Conservation (phyloP, 2,113 vertebrate species). For the Formicarius rufipectus region DNA sequence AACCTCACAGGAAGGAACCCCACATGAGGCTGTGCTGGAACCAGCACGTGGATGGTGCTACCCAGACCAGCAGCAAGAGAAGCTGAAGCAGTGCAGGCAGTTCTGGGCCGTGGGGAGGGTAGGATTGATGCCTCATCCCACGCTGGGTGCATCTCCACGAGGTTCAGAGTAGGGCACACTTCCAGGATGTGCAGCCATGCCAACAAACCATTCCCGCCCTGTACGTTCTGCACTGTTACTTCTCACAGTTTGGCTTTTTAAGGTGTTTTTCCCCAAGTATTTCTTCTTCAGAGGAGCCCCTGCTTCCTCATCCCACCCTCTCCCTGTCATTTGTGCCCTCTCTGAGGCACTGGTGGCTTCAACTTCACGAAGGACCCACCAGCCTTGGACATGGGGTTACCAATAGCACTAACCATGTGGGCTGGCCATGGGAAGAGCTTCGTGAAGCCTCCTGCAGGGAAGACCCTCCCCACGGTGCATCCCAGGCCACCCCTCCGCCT, state of each 20-base stretch:
- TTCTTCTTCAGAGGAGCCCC: neutral
- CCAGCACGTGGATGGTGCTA: neutral
- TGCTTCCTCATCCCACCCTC: neutral
- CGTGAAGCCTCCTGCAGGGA: neutral
- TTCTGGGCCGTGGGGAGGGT: neutral
- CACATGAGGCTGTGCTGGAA: accelerated
- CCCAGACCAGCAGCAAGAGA: neutral
- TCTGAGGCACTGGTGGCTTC: accelerated
- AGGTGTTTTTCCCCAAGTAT: neutral
- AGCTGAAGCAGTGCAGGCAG: neutral
- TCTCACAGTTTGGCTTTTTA: neutral
- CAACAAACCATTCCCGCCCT: neutral
- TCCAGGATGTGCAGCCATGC: neutral
- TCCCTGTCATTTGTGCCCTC: neutral
- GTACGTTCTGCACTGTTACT: neutral
- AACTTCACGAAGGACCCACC: neutral
- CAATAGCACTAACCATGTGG: accelerated
- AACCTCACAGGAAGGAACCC: neutral
- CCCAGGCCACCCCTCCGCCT: neutral
- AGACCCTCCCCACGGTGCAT: accelerated
- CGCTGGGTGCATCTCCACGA: accelerated
- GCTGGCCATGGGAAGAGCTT: neutral
- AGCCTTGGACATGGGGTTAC: neutral
- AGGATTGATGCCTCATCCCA: neutral
- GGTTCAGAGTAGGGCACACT: neutral